Conservation (phyloP, 2,797 vertebrate species). For the Sebastes kiyomatsui region DNA sequence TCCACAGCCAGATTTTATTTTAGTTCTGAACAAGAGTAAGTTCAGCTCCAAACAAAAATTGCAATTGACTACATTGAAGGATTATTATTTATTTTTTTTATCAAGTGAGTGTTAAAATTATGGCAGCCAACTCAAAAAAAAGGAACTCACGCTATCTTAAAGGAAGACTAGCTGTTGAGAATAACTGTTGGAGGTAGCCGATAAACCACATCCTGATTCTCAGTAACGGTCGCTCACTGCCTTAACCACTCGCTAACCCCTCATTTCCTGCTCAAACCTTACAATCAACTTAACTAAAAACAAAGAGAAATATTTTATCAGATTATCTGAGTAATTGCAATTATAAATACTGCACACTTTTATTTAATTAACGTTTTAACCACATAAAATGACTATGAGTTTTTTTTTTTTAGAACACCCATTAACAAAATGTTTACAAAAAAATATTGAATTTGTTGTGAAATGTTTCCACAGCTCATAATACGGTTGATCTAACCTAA, state of each 20-base stretch:
- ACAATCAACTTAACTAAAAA: not conserved
- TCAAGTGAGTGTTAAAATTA: not conserved
- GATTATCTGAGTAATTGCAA: not conserved
- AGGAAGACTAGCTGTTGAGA: too few species aligned
- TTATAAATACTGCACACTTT: not conserved
- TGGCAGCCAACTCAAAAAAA: too few species aligned
- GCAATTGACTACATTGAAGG: too few species aligned
- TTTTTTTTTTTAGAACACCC: not conserved
- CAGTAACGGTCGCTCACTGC: too few species aligned
- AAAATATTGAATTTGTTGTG: not conserved
- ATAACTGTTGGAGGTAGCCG: too few species aligned
- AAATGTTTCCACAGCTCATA: not conserved
- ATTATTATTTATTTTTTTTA: too few species aligned
- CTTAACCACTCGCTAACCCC: too few species aligned
- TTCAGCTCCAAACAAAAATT: too few species aligned
- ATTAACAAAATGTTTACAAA: not conserved
- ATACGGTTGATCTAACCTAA: not conserved
- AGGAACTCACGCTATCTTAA: too few species aligned
- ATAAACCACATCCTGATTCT: too few species aligned
- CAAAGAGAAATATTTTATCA: not conserved
- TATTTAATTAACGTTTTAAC: not conserved
- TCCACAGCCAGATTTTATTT: too few species aligned
- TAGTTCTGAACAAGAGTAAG: too few species aligned
- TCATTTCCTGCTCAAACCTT: not conserved
- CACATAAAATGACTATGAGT: not conserved